phyloP scores from a whole-genome alignment of 2,888 invertebrate genomes.

The Chydorus sphaericus region DNA sequence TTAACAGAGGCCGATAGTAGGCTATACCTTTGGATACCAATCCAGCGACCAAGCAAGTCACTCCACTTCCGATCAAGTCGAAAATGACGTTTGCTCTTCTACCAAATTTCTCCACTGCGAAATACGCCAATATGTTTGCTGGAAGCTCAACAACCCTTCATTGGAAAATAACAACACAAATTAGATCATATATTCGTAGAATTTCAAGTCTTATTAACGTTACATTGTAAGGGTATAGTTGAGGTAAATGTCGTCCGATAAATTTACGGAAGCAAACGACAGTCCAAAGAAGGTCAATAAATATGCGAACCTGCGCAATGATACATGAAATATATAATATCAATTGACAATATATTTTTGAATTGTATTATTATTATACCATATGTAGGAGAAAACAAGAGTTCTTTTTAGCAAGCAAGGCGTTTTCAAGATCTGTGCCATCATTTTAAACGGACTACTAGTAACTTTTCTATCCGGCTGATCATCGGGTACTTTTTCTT shows the following conservation, averaged over 20 bases:
- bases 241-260: constrained; percentile 52
- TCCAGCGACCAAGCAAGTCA: constrained; percentile 11
- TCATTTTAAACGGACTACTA: too few relatives aligned
- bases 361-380: not conserved
- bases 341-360: not conserved
- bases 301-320: constrained; percentile 1
- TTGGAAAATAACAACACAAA: not conserved
- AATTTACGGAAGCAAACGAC: constrained; percentile 55
- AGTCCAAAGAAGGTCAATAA: constrained; percentile 48
- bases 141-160: constrained; percentile 13
- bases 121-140: constrained; percentile 9
- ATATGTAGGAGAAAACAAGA: not conserved
- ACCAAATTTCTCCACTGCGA: constrained; percentile 13
- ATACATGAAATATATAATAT: not conserved
- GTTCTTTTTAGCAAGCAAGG: not conserved
- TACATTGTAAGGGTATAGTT: constrained; percentile 33
- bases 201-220: too few relatives aligned
- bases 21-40: not conserved
- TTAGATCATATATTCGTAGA: not conserved
- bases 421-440: not conserved
- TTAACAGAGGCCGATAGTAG: not conserved
- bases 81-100: constrained; percentile 7
- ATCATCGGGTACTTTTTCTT: too few relatives aligned
- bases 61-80: constrained; percentile 7
- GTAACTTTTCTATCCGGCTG: too few relatives aligned